These are phyloP conservation scores for Onthophagus taurus DNA, from an alignment of 1,140 invertebrate species.

Conservation along the genomic window DNA sequence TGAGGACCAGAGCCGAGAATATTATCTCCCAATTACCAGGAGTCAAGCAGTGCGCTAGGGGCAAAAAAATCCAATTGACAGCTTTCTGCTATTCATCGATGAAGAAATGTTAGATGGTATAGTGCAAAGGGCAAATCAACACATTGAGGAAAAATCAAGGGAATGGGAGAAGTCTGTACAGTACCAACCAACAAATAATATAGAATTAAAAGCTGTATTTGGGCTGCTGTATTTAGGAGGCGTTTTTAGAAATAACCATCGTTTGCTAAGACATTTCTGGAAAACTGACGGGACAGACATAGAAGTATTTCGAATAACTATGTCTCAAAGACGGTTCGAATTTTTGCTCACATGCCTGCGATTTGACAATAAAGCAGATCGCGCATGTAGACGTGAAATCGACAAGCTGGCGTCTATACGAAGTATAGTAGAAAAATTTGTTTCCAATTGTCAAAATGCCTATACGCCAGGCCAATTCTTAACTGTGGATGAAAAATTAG, in stretches of 20 bases:
- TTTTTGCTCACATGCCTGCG: neutral
- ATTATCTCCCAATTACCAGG: neutral
- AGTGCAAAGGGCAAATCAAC: neutral
- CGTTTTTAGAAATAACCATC: slow-evolving; percentile 3
- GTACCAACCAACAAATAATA: neutral
- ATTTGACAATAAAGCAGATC: slow-evolving; percentile 6
- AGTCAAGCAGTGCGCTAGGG: neutral
- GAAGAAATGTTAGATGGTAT: neutral
- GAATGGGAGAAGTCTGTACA: neutral
- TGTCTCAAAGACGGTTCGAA: neutral
- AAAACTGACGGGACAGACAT: slow-evolving; percentile 2
- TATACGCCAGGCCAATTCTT: slow-evolving; percentile 10
- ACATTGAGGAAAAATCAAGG: neutral
- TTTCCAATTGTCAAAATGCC: neutral
- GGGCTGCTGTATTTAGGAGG: slow-evolving; percentile 8
- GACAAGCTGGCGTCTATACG: neutral
- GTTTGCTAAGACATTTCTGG: neutral
- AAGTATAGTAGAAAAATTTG: slow-evolving; percentile 1
- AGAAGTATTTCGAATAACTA: slow-evolving; percentile 6
- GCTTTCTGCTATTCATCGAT: slow-evolving; percentile 2
- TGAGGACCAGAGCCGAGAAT: neutral
- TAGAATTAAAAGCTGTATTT: slow-evolving; percentile 6
- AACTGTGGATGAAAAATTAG: slow-evolving; percentile 31
- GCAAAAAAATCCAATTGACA: neutral
- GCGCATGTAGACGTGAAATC: neutral